Percentiles rank a stretch among this genome's conserved stretches.
Evolutionary conservation across 1,140 invertebrate species (phyloP).

Genomic region (Acromyrmex echinatior): DNA sequence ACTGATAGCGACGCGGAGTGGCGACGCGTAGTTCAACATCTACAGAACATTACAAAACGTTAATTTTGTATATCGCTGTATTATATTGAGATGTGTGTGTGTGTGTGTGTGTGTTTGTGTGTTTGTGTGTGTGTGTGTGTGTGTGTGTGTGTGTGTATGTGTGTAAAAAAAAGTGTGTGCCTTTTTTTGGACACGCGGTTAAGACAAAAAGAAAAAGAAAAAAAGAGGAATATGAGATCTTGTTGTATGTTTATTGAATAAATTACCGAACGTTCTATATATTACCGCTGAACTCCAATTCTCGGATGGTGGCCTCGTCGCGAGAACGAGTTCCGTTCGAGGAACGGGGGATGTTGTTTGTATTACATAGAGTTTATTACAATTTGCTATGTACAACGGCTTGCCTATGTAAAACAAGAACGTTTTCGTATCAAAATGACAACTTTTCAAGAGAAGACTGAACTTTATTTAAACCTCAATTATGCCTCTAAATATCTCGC

Average conservation of each 20-base stretch:
- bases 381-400: constrained; percentile 74
- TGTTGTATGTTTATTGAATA: constrained; percentile 85
- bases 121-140: constrained; percentile 72
- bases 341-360: constrained; percentile 67
- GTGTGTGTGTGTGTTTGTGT: constrained; percentile 36
- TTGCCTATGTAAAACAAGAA: constrained; percentile 73
- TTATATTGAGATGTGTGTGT: constrained; percentile 70
- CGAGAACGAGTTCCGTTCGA: constrained; percentile 21
- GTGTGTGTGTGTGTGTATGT: not conserved
- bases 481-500: constrained; percentile 54
- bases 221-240: constrained; percentile 72
- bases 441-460: constrained; percentile 59
- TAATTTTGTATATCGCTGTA: constrained; percentile 85
- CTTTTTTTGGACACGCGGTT: constrained; percentile 83
- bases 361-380: constrained; percentile 76
- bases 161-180: constrained; percentile 80
- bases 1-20: constrained; percentile 67
- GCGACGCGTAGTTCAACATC: constrained; percentile 72
- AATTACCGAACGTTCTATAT: constrained; percentile 74
- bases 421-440: constrained; percentile 73
- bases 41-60: constrained; percentile 80
- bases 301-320: constrained; percentile 5
- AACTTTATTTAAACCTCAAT: constrained; percentile 55
- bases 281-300: constrained; percentile 39
- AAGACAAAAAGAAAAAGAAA: constrained; percentile 50